Evolutionary conservation across 2,113 vertebrate genomes (phyloP).

Genomic region (Crotalus horridus): DNA sequence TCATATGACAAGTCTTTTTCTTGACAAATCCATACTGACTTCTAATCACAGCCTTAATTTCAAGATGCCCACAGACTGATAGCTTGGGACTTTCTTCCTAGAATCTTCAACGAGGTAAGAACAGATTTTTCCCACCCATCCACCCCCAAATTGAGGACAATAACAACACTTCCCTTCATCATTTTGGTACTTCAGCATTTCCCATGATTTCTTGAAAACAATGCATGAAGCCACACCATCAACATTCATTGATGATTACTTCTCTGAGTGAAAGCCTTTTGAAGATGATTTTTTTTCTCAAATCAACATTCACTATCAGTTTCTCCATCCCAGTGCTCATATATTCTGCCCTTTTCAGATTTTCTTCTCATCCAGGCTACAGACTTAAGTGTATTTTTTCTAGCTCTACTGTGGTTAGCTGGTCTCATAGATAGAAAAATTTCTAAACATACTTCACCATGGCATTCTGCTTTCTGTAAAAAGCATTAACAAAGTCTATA

Average conservation of each 20-base stretch:
- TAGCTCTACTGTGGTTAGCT: not conserved
- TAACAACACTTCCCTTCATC: not conserved
- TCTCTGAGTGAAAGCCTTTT: not conserved
- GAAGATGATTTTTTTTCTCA: not conserved
- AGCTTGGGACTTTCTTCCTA: not conserved
- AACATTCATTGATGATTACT: not conserved
- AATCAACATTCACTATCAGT: not conserved
- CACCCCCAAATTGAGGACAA: not conserved
- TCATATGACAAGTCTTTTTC: not conserved
- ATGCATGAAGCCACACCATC: not conserved
- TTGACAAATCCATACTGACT: not conserved
- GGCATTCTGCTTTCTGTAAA: not conserved
- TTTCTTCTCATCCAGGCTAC: not conserved
- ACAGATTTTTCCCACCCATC: not conserved
- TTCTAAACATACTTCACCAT: not conserved
- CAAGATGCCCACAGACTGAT: not conserved
- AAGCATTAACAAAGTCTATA: not conserved
- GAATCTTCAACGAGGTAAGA: not conserved
- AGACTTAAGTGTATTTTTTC: not conserved
- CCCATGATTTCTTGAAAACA: not conserved
- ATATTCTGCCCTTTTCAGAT: not conserved
- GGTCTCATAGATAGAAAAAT: not conserved
- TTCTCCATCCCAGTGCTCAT: not conserved
- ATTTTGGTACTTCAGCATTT: not conserved
- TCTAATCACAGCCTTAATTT: not conserved